Percentiles rank a stretch among this genome's conserved stretches.
Conservation (phyloP, 2,888 invertebrate genomes). For the Acronicta leporina region DNA sequence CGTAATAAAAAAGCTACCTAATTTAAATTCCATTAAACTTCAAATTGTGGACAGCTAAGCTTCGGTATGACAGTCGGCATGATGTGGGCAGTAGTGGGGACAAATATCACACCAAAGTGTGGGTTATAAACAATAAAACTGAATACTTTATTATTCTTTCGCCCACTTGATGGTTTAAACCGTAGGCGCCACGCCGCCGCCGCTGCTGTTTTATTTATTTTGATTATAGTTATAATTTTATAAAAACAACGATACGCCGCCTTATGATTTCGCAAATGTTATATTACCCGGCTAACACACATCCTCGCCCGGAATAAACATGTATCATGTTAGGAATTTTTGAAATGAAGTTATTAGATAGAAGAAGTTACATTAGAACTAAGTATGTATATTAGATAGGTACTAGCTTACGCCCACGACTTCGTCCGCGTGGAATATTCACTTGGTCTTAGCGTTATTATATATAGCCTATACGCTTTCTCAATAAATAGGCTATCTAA, state of each 20-base stretch:
- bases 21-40: slow-evolving; percentile 12
- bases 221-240: background rate
- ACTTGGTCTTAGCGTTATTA: too few relatives aligned
- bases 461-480: too few relatives aligned
- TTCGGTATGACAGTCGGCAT: slow-evolving; percentile 19
- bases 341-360: too few relatives aligned
- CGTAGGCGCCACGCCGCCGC: slow-evolving; percentile 36
- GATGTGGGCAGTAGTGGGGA: slow-evolving; percentile 10
- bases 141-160: slow-evolving; percentile 30
- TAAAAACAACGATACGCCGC: background rate
- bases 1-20: slow-evolving; percentile 1
- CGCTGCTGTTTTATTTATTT: slow-evolving; percentile 1
- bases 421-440: too few relatives aligned
- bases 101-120: slow-evolving; percentile 28
- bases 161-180: slow-evolving; percentile 30
- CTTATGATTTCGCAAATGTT: background rate
- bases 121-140: slow-evolving; percentile 35
- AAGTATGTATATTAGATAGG: too few relatives aligned
- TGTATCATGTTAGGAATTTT: too few relatives aligned
- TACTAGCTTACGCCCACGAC: too few relatives aligned
- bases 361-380: too few relatives aligned
- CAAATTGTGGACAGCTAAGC: background rate
- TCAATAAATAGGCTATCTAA: too few relatives aligned
- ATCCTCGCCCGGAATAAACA: too few relatives aligned
- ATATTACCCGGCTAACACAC: too few relatives aligned